Base-by-base conservation (phyloP, 2,888 invertebrate species). In the Blastobasis adustella region DNA sequence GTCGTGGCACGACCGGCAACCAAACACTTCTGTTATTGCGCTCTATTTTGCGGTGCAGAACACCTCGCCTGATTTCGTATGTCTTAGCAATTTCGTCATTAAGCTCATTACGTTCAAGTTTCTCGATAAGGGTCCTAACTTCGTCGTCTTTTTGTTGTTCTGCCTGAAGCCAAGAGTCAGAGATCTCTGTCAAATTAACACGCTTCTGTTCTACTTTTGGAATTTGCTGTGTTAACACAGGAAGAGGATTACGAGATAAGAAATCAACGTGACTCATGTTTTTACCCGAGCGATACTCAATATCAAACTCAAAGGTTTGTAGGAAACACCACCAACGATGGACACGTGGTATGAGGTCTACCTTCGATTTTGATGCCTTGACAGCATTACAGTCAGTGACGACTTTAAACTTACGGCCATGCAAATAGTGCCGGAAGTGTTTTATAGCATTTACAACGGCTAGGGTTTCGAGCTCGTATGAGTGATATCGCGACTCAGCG, bases 301-400 rank as follows among this genome's bases (percentile, higher is more conserved):
- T 54, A 6, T 54, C 54, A 43, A 59, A 62, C 44, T 58, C 50
- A 44, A 51, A 59, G 6, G 52, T 38, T 36, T 63, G 60, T 1
- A 63, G 46, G 43, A 54, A 61, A 1, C 53, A 53, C 58, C 62
- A 64, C 58, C 62, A 62, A 7, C 59, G 37, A 41, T 58, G 54
- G 4, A 61, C 50, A n/a, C 58, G 44, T 36, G 58, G 56, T 8
- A 55, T 41, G n/a, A 64, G 42, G 23, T 62, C 59, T 4, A 49
- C 6, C 45, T 62, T 60, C 4, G 45, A 46, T 23, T 43, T 41
- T 9, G 62, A 57, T 0, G 58, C 37, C 47, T 63, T 62, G 0
- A 66, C 9, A 0, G 65, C 51, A 37, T 61, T 59, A 44, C 65
- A 63, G 45, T 66, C 63, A 0, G 66, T 63, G 0, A 65, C 50